Percentiles rank a stretch among this genome's conserved stretches.
Conservation (phyloP, 2,797 vertebrate species). For the Urocyon cinereoargenteus region DNA sequence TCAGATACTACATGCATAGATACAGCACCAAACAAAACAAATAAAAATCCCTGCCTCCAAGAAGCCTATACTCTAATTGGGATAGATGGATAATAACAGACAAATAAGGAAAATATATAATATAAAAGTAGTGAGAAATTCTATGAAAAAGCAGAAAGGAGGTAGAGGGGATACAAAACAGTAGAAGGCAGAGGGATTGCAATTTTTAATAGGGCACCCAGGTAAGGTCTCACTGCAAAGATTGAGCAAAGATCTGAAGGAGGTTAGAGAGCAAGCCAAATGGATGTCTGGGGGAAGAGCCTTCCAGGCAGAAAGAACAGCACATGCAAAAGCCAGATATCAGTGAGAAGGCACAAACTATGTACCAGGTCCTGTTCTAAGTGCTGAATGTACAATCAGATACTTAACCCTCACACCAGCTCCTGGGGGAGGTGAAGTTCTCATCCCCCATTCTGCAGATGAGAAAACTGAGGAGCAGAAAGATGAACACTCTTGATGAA, state of each 20-base stretch:
- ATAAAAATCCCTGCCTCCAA: neutral
- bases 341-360: neutral
- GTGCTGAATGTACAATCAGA: neutral
- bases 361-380: neutral
- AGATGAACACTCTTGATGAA: neutral
- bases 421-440: neutral
- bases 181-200: neutral
- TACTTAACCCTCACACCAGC: neutral
- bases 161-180: neutral
- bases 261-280: neutral
- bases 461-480: neutral
- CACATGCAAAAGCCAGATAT: neutral
- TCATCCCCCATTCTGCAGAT: neutral
- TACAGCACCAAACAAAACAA: neutral
- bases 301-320: neutral
- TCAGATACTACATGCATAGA: neutral
- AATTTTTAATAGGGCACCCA: neutral
- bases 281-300: neutral
- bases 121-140: neutral
- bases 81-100: neutral
- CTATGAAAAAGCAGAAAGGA: neutral
- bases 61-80: neutral
- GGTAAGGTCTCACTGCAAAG: neutral
- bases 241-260: neutral
- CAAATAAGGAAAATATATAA: slow-evolving; percentile 1